Evolutionary conservation across 2,888 invertebrate genomes (phyloP).

Genomic region (Esperia sulphurella): DNA sequence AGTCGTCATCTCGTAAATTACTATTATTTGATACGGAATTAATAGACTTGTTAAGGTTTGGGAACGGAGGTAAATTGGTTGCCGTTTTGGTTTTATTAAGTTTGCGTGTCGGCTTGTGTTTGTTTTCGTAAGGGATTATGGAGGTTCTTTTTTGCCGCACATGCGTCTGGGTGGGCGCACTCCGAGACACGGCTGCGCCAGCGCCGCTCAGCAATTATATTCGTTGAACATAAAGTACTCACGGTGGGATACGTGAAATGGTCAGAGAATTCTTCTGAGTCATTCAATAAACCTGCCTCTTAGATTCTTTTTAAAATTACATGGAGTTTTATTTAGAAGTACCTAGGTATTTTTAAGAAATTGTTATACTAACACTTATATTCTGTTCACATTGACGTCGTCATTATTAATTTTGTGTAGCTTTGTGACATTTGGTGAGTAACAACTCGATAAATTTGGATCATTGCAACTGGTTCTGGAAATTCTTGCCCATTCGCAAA

Average conservation of each 20-base stretch:
- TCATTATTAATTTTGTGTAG: too few relatives aligned
- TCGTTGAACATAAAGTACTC: constrained; percentile 43
- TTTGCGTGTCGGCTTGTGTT: constrained; percentile 70
- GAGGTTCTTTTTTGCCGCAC: constrained; percentile 58
- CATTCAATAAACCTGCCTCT: constrained; percentile 33
- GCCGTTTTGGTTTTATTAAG: constrained; percentile 72
- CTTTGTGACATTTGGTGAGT: too few relatives aligned
- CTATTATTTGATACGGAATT: constrained; percentile 76
- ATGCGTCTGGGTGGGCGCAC: constrained; percentile 70
- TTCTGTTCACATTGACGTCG: too few relatives aligned
- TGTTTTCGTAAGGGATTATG: constrained; percentile 70
- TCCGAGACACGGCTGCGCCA: constrained; percentile 71
- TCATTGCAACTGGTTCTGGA: too few relatives aligned
- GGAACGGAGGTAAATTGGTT: constrained; percentile 71
- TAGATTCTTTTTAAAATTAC: background rate
- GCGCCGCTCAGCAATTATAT: constrained; percentile 52
- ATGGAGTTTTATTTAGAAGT: background rate
- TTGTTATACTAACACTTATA: too few relatives aligned
- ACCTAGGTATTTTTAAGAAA: too few relatives aligned
- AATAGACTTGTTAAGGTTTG: constrained; percentile 78
- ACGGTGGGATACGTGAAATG: constrained; percentile 63
- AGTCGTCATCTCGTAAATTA: constrained; percentile 73
- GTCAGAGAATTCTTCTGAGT: constrained; percentile 48
- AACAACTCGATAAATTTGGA: too few relatives aligned
- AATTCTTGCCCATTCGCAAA: too few relatives aligned